phyloP scores from a whole-genome alignment of 2,113 vertebrate species.

The Struthio camelus region DNA sequence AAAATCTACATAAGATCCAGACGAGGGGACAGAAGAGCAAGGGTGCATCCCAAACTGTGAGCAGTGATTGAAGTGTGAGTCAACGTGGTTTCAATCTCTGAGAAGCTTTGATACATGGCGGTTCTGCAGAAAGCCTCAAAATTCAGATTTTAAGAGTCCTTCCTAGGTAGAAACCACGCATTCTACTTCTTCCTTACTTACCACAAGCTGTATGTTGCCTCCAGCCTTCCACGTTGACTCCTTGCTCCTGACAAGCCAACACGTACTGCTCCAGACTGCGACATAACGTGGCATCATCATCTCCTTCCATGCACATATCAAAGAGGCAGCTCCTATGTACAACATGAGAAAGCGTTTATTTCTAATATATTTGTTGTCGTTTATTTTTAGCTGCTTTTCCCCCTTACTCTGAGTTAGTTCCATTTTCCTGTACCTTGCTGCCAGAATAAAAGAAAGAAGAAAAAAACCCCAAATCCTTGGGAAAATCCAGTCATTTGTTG shows the following conservation, averaged over 20 bases:
- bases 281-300: constrained; percentile 32
- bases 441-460: not conserved
- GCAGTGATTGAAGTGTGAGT: not conserved
- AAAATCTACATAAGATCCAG: not conserved
- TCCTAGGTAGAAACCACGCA: not conserved
- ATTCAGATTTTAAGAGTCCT: not conserved
- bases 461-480: not conserved
- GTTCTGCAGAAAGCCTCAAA: not conserved
- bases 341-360: not conserved
- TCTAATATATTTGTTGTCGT: not conserved
- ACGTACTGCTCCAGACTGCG: constrained; percentile 60
- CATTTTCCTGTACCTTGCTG: not conserved
- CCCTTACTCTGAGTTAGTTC: not conserved
- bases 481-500: not conserved
- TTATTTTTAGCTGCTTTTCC: not conserved
- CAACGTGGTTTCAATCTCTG: not conserved
- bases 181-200: not conserved
- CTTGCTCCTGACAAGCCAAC: constrained; percentile 60
- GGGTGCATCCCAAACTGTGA: not conserved
- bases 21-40: not conserved
- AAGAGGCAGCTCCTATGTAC: constrained; percentile 62
- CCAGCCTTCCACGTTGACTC: constrained; percentile 51
- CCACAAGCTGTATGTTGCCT: constrained; percentile 41
- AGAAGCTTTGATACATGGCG: not conserved
- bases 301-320: constrained; percentile 36